These are phyloP conservation scores for Cephalopholis sonnerati DNA, from an alignment of 2,113 vertebrate species.

Conservation along the genomic window DNA sequence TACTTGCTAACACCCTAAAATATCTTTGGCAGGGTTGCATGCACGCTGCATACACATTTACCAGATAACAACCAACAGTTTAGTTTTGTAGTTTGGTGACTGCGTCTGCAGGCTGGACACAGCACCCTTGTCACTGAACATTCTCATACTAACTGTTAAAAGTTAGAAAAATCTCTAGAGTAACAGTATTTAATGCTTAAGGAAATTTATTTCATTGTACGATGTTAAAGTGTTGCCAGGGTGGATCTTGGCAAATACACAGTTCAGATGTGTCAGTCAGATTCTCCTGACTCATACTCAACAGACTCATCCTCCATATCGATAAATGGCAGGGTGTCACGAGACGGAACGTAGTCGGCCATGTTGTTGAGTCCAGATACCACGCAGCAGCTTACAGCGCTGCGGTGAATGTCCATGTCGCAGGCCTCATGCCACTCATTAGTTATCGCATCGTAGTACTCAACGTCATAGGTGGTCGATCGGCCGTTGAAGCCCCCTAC, in stretches of 20 bases:
- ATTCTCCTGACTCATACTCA: background rate
- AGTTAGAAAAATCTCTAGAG: background rate
- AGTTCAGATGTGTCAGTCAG: background rate
- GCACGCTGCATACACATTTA: background rate
- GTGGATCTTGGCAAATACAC: background rate
- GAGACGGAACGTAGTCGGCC: background rate
- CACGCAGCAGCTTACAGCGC: constrained; percentile 90
- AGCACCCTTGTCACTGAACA: background rate
- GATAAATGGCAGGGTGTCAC: rapidly evolving
- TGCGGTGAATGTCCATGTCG: constrained; percentile 86
- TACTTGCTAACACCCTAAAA: too few relatives aligned
- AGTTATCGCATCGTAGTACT: constrained; percentile 63
- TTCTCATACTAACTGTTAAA: background rate
- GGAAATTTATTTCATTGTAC: constrained; percentile 14
- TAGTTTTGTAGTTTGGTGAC: background rate
- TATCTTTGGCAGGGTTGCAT: too few relatives aligned
- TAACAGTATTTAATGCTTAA: constrained; percentile 3
- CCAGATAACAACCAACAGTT: background rate
- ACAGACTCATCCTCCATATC: too few relatives aligned
- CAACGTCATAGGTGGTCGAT: constrained; percentile 35
- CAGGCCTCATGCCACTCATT: constrained; percentile 82
- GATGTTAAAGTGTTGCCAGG: background rate
- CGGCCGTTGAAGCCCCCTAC: constrained; percentile 71
- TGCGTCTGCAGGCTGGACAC: background rate
- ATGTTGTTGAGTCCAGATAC: constrained; percentile 85